Evolutionary conservation across 2,888 invertebrate species (phyloP).

Genomic region (Oscheius sp.): DNA sequence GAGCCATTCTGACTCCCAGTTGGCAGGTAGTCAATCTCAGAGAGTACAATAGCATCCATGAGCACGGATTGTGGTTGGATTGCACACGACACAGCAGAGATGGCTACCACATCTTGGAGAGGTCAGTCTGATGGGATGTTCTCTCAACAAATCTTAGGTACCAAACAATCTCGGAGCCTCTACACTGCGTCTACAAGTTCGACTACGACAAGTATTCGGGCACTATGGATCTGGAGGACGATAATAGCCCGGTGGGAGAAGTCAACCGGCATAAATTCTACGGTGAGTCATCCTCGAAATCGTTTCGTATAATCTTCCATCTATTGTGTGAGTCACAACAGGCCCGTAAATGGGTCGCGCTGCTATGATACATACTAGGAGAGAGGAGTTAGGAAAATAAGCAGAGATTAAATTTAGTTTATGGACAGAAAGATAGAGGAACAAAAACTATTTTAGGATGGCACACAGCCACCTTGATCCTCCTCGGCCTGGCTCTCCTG

Average conservation of each 20-base stretch:
- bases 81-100: conserved; percentile 71
- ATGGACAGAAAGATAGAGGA: background rate
- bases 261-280: conserved; percentile 72
- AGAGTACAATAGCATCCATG: conserved; percentile 72
- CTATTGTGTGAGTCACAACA: no score
- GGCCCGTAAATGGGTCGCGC: background rate
- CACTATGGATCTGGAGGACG: conserved; percentile 72
- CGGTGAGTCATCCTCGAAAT: conserved; percentile 47
- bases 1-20: conserved; percentile 69
- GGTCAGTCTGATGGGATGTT: conserved; percentile 44
- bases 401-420: background rate
- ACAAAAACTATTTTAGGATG: conserved; percentile 53
- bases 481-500: conserved; percentile 66
- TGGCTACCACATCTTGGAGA: conserved; percentile 67
- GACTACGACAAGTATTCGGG: conserved; percentile 73
- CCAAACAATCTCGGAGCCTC: conserved; percentile 68
- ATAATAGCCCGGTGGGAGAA: conserved; percentile 72
- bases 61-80: conserved; percentile 72
- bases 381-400: background rate
- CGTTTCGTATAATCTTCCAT: background rate
- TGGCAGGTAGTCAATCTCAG: conserved; percentile 72
- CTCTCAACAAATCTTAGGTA: conserved; percentile 53
- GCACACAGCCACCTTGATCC: conserved; percentile 71
- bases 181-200: conserved; percentile 73
- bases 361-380: background rate